Conservation (phyloP, 2,888 invertebrate species). For the Agapostemon virescens region DNA sequence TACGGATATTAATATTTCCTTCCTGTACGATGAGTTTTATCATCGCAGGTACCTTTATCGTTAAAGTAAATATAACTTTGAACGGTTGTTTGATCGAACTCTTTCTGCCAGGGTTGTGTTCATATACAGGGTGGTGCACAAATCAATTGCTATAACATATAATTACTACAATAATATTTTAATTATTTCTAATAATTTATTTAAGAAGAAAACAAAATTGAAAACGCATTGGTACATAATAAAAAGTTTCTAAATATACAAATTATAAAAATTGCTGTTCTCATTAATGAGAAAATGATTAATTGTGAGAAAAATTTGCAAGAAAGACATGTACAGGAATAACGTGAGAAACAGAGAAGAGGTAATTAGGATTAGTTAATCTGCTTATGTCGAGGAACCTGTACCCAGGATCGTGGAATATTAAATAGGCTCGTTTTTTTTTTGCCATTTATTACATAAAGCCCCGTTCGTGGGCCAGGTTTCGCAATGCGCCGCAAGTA, state of each 20-base stretch:
- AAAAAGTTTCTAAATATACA: background rate
- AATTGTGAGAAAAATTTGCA: background rate
- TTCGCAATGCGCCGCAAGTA: conserved; percentile 53
- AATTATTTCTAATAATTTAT: background rate
- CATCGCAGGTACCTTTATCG: background rate
- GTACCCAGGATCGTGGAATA: conserved; percentile 29
- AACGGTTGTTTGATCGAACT: background rate
- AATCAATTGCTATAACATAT: too few relatives aligned
- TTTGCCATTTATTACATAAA: conserved; percentile 53
- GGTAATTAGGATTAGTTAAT: background rate
- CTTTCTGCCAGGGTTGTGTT: background rate
- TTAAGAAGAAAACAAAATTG: background rate
- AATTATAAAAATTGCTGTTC: background rate
- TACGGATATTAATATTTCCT: background rate
- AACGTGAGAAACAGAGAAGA: background rate
- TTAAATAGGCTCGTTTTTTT: conserved; percentile 40
- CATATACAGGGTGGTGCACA: background rate
- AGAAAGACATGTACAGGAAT: background rate
- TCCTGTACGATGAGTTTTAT: conserved; percentile 2
- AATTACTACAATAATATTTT: too few relatives aligned
- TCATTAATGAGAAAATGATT: background rate
- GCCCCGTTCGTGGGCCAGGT: conserved; percentile 14
- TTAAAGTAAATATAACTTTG: background rate
- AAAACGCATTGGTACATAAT: background rate
- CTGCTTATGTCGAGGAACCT: background rate